Percentiles rank a stretch among this genome's conserved stretches.
These are phyloP conservation scores for Brachypodius melanocephalos DNA, from an alignment of 2,113 vertebrate genomes.

Conservation along the genomic window DNA sequence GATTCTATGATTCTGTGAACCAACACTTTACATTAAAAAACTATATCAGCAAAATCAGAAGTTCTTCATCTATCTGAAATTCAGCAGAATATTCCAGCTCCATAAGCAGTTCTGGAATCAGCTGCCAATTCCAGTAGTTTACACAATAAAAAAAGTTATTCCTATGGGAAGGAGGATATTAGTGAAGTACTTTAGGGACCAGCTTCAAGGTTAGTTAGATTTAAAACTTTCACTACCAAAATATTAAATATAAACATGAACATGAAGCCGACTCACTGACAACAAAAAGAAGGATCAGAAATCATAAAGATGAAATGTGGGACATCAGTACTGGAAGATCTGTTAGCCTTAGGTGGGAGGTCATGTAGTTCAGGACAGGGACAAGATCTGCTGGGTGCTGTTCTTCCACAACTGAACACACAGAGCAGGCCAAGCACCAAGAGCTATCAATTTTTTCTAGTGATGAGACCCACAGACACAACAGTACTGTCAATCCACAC, in stretches of 20 bases:
- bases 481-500: not conserved
- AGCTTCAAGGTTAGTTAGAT: not conserved
- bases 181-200: not conserved
- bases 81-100: not conserved
- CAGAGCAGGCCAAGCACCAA: not conserved
- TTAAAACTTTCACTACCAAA: not conserved
- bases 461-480: not conserved
- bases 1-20: not conserved
- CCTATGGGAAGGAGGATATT: not conserved
- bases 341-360: not conserved
- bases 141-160: not conserved
- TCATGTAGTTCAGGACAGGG: not conserved
- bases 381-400: not conserved
- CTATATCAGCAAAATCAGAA: not conserved
- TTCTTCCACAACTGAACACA: not conserved
- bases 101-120: not conserved
- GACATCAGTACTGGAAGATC: not conserved
- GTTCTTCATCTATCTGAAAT: not conserved
- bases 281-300: not conserved
- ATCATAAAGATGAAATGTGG: not conserved
- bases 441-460: not conserved
- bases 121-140: not conserved
- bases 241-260: not conserved
- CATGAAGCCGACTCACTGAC: not conserved
- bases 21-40: not conserved